Conservation (phyloP, 2,797 vertebrate species). For the Melanotaenia nigrans region DNA sequence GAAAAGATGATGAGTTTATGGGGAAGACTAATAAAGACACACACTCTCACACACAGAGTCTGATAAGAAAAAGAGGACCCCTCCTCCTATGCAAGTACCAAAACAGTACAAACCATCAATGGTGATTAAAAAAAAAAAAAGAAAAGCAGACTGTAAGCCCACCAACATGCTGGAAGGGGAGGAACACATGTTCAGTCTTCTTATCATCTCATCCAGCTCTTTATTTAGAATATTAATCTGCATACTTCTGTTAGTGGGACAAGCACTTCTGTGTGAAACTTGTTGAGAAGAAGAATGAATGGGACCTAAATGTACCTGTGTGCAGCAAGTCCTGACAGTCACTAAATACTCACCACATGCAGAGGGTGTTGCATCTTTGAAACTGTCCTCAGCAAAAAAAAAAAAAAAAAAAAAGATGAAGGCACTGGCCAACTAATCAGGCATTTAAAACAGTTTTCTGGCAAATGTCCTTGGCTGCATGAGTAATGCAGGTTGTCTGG, state of each 20-base stretch:
- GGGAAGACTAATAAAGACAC: constrained; percentile 26
- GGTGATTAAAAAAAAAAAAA: constrained; percentile 19
- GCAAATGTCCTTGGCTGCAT: constrained; percentile 25
- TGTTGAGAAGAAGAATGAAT: constrained; percentile 27
- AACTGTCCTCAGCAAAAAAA: background rate
- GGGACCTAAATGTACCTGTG: constrained; percentile 11
- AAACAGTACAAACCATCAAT: constrained; percentile 35
- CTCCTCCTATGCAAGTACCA: constrained; percentile 19
- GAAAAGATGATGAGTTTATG: constrained; percentile 40
- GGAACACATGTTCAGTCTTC: constrained; percentile 47
- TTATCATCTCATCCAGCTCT: constrained; percentile 55
- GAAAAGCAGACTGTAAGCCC: constrained; percentile 27
- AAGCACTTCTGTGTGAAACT: constrained; percentile 20
- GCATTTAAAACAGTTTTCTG: constrained; percentile 19
- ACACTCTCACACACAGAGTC: constrained; percentile 23
- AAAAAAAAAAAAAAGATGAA: constrained; percentile 1
- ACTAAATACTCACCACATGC: constrained; percentile 21
- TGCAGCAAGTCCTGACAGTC: constrained; percentile 13
- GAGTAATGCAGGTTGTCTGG: constrained; percentile 33
- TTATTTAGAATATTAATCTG: constrained; percentile 38
- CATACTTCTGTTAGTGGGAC: constrained; percentile 18
- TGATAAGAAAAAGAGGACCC: constrained; percentile 31
- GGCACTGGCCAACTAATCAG: background rate
- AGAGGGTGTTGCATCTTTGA: constrained; percentile 11
- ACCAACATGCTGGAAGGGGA: constrained; percentile 55